Base-by-base conservation (phyloP, 2,797 vertebrate species). In the Peromyscus attwateri region DNA sequence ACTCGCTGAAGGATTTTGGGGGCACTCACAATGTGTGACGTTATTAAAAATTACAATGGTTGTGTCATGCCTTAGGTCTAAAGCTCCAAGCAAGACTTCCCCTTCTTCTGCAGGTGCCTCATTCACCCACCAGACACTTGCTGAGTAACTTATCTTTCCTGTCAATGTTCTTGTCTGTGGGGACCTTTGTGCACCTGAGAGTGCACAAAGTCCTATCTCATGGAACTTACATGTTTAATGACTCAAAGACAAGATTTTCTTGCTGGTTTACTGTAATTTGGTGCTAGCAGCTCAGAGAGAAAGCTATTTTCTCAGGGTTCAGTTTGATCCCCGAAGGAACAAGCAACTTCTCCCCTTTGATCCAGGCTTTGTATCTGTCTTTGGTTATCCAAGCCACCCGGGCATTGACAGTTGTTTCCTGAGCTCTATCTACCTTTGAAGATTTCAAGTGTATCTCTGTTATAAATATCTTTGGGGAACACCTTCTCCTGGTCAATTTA, bases 211-310 rank as follows among this genome's bases (percentile, higher is more conserved):
- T 29, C 57, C 71, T 81, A 12, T 43, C 73, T 95, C 46, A 75
- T 43, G 64, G 76, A 95, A 71, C 66, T 94, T 83, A 70, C 13
- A 90, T 91, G 80, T 64, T 87, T 55, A 90, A 94, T 40, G 29
- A 76, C 52, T 70, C 16, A 40, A 91, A 73, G 46, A 52, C 19
- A 52, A 79, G 12, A 70, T 60, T 97, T 92, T 87, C 57, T 95
- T n/a, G 12, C 62, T 64, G 31, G 43, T 84, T 89, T 64, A 66
- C 25, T 84, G 83, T 85, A 84, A 77, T 34, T 92, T 81, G 73
- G 34, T 92, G 68, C 31, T 91, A 79, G 43, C 11, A 14, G 27
- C 23, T 92, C 89, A 90, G 73, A 84, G 29, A 37, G 87, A 17
- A 94, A 96, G 68, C 55, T 83, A 43, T 87, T 93, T 46, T 21